A percentile compares a stretch with the other conserved stretches of the same genome.
These are phyloP conservation scores for Tachysurus fulvidraco DNA, from an alignment of 2,113 vertebrate genomes.

Conservation along the genomic window DNA sequence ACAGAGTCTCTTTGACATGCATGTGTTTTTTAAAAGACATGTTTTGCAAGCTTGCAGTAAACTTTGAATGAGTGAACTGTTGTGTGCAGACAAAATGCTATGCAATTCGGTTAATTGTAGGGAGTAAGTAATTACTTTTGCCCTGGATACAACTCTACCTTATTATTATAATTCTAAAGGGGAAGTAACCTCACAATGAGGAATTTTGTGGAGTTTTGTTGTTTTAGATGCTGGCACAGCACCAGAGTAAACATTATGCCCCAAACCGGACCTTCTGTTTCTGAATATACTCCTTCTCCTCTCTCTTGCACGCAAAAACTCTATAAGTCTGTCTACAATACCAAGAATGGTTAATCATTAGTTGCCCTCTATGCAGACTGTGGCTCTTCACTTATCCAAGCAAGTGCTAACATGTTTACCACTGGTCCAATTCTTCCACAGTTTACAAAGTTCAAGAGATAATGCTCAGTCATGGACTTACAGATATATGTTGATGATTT, in stretches of 20 bases:
- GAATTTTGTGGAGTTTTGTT: slow-evolving; percentile 9
- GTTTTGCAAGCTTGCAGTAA: neutral
- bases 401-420: slow-evolving; percentile 31
- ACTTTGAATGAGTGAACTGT: neutral
- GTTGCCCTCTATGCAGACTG: neutral
- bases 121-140: slow-evolving; percentile 25
- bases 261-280: neutral
- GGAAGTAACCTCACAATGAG: slow-evolving; percentile 17
- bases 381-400: neutral
- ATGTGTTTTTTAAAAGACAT: neutral
- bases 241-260: slow-evolving; percentile 11
- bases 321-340: slow-evolving; percentile 16
- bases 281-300: neutral
- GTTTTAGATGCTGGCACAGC: neutral
- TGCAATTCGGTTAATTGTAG: slow-evolving; percentile 35
- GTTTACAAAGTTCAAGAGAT: neutral
- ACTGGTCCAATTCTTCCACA: slow-evolving; percentile 6
- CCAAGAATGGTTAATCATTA: slow-evolving; percentile 31
- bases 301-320: slow-evolving; percentile 25
- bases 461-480: neutral
- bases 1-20: neutral
- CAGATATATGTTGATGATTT: neutral
- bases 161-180: slow-evolving; percentile 40
- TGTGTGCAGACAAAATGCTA: neutral
- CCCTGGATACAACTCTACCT: slow-evolving; percentile 19